These are phyloP conservation scores for Diplolepis rosae DNA, from an alignment of 2,888 invertebrate genomes.

Conservation along the genomic window DNA sequence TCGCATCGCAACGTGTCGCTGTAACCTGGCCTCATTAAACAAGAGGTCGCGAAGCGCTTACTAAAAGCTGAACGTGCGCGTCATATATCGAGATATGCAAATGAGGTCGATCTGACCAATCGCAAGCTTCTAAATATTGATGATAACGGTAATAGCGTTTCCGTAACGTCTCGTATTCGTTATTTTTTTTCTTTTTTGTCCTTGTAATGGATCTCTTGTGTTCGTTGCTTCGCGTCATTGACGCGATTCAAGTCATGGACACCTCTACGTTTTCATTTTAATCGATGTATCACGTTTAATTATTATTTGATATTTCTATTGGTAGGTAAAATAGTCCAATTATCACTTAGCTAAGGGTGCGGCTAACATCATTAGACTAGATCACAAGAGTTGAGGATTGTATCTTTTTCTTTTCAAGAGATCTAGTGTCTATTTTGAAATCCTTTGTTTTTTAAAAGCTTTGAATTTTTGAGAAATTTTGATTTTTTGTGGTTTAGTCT, in stretches of 20 bases:
- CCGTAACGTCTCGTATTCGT: slow-evolving; percentile 37
- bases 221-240: slow-evolving; percentile 53
- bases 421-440: neutral
- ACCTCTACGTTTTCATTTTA: slow-evolving; percentile 61
- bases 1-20: slow-evolving; percentile 61
- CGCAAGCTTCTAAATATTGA: slow-evolving; percentile 20
- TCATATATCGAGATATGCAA: slow-evolving; percentile 37
- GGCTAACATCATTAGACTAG: slow-evolving; percentile 64
- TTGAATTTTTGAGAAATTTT: neutral
- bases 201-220: slow-evolving; percentile 67
- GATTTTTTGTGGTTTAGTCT: neutral
- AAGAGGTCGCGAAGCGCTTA: slow-evolving; percentile 41
- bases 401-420: neutral
- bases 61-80: slow-evolving; percentile 33
- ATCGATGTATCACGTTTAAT: slow-evolving; percentile 61
- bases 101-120: slow-evolving; percentile 34
- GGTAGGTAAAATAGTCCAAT: slow-evolving; percentile 67
- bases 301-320: slow-evolving; percentile 70
- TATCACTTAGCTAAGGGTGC: slow-evolving; percentile 66
- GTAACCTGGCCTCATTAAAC: slow-evolving; percentile 53
- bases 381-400: neutral
- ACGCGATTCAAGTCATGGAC: slow-evolving; percentile 45
- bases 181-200: slow-evolving; percentile 40
- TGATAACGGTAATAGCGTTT: slow-evolving; percentile 33
- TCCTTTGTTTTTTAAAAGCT: neutral